Evolutionary conservation across 2,797 vertebrate species (phyloP).

Genomic region (Okamejei kenojei): DNA sequence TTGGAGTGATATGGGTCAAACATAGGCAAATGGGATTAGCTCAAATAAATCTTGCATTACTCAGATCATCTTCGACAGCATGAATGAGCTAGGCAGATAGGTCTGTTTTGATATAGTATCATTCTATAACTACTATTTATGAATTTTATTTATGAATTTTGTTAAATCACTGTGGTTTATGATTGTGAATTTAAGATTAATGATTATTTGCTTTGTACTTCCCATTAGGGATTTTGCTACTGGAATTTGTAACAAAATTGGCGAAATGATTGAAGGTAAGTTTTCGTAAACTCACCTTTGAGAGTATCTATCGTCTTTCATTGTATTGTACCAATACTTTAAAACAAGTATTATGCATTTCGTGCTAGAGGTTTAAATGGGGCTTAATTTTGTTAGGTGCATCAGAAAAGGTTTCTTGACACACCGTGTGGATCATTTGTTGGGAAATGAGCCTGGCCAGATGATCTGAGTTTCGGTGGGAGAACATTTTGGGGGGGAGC

Average conservation of each 20-base stretch:
- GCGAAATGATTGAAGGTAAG: slow-evolving; percentile 98
- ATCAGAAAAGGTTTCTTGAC: too few species aligned
- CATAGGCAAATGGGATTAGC: too few species aligned
- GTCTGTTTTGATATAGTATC: too few species aligned
- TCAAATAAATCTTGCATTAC: too few species aligned
- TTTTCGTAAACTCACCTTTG: not conserved
- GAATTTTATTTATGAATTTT: not conserved
- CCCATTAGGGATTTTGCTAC: slow-evolving; percentile 88
- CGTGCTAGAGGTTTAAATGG: not conserved
- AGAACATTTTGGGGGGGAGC: too few species aligned
- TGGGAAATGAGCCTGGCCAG: too few species aligned
- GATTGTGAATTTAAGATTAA: not conserved
- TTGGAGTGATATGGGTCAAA: too few species aligned
- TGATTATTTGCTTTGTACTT: slow-evolving; percentile 40
- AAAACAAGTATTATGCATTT: not conserved
- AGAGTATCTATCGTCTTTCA: not conserved
- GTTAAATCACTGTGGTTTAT: not conserved
- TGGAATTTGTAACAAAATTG: slow-evolving; percentile 98
- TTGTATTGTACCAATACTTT: not conserved
- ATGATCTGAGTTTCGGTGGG: too few species aligned
- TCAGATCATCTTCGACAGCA: too few species aligned
- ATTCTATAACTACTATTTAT: not conserved
- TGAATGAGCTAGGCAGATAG: too few species aligned
- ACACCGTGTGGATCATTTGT: too few species aligned
- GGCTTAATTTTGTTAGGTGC: too few species aligned